Percentiles rank a stretch among this genome's conserved stretches.
Evolutionary conservation across 2,888 invertebrate genomes (phyloP).

Genomic region (Rhamnusium bicolor): DNA sequence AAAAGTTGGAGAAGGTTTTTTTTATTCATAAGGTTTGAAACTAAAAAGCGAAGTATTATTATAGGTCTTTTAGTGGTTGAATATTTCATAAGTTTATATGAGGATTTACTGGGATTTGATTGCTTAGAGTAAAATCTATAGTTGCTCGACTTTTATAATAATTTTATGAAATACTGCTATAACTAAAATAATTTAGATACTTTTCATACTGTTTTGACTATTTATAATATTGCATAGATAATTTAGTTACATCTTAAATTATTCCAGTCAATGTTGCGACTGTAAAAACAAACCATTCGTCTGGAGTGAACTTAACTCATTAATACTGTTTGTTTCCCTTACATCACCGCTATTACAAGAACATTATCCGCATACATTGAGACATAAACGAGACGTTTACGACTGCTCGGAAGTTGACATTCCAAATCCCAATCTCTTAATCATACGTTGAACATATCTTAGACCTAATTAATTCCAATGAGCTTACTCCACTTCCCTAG

Average conservation of each 20-base stretch:
- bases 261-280: too few species aligned
- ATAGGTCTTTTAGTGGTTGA: not conserved
- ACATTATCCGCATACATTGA: not conserved
- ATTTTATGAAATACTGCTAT: too few species aligned
- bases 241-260: too few species aligned
- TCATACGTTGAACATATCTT: slow-evolving; percentile 15
- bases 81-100: not conserved
- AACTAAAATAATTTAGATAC: too few species aligned
- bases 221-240: too few species aligned
- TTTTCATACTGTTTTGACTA: too few species aligned
- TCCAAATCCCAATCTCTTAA: slow-evolving; percentile 13
- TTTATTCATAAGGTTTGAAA: not conserved
- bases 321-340: not conserved
- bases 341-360: not conserved
- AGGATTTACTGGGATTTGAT: not conserved
- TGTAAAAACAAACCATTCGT: not conserved
- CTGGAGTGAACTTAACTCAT: not conserved
- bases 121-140: not conserved
- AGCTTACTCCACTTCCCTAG: slow-evolving; percentile 37
- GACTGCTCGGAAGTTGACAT: slow-evolving; percentile 3
- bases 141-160: not conserved
- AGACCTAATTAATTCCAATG: slow-evolving; percentile 41
- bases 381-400: slow-evolving; percentile 12
- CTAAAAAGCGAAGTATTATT: not conserved
- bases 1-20: not conserved